These are phyloP conservation scores for Ceryle rudis DNA, from an alignment of 2,797 vertebrate species.

Conservation along the genomic window DNA sequence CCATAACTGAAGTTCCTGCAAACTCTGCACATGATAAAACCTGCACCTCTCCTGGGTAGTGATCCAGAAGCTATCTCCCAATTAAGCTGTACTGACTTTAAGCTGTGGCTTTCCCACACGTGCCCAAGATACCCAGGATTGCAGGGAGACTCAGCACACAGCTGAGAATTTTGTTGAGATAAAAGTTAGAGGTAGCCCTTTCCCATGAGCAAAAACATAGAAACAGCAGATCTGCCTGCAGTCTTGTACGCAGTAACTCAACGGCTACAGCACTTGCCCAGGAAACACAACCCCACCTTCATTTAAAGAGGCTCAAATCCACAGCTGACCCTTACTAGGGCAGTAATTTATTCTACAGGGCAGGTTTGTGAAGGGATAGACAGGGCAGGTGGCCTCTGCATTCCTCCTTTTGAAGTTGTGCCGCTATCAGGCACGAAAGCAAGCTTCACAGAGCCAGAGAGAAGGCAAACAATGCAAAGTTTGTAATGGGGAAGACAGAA, in stretches of 20 bases:
- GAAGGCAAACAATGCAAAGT: not conserved
- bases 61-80: not conserved
- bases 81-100: not conserved
- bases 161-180: not conserved
- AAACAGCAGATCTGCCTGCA: not conserved
- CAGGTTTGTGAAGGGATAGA: not conserved
- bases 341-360: not conserved
- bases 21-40: not conserved
- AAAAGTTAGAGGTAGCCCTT: not conserved
- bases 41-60: not conserved
- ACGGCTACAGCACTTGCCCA: not conserved
- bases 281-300: not conserved
- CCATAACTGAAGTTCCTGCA: not conserved
- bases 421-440: not conserved
- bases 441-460: not conserved
- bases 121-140: not conserved
- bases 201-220: not conserved
- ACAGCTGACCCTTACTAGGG: not conserved
- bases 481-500: not conserved
- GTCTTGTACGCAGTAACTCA: not conserved
- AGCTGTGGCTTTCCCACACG: not conserved
- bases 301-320: not conserved
- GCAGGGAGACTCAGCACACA: not conserved
- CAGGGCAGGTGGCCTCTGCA: not conserved
- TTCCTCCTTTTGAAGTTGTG: not conserved